Base-by-base conservation (phyloP, 2,113 vertebrate species). In the Tachycineta bicolor region DNA sequence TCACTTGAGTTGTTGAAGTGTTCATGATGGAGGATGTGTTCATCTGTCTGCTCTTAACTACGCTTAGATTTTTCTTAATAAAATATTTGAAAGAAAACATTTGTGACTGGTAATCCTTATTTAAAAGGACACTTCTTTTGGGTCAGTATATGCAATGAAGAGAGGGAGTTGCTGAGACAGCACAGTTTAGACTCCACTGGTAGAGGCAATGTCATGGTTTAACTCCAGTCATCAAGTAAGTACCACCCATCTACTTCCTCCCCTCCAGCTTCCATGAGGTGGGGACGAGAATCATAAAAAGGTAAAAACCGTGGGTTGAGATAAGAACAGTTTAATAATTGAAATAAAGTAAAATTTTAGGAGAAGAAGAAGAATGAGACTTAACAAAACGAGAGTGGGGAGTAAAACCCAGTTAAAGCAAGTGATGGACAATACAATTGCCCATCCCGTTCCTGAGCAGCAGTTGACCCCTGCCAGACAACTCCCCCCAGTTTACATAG, bases 1-100 rank as follows among this genome's bases (percentile, higher is more conserved):
- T 95, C 65, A 81, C 41, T 94, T 92, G 90, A 87, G 62, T 77
- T 96, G 90, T 78, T 94, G 88, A 91, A 84, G 65, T 78, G 83
- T 78, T 89, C 23, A 4, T 53, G 80, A 74, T 64, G 56, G 79
- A 92, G 78, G 75, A 83, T 55, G 52, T 64, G 37, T 64, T 87
- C 60, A 20, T 83, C 64, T 86, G 2, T 81, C 63, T 91, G 31
- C 29, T 92, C 31, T 73, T 92, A 60, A 58, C 71, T 81, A 17
- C 0, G 0, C 18, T 19, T 55, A 90, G 37, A 52, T 74, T 82
- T 81, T 79, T 78, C 86, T 87, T 88, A 33, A 55, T 69, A 83
- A 90, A 77, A 81, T 59, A 59, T n/a, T 33, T 14, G 21, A 29
- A 74, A 77, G 55, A 65, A 82, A 62, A 44, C 25, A 25, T 7